phyloP scores from a whole-genome alignment of 2,797 vertebrate genomes.

The Pseudocheirus occidentalis region DNA sequence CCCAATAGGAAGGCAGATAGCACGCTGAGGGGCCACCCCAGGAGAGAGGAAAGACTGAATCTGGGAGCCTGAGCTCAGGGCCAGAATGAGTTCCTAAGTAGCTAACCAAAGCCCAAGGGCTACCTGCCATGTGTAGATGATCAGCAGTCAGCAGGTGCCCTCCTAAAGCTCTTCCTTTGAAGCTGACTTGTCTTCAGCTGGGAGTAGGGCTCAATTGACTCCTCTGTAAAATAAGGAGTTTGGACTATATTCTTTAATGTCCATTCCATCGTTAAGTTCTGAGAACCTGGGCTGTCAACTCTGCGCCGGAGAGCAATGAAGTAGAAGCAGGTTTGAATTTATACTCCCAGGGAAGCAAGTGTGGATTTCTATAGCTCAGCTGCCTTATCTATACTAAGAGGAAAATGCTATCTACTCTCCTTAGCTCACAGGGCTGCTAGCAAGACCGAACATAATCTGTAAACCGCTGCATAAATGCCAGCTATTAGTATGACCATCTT shows the following conservation, averaged over 20 bases:
- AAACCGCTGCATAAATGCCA: not conserved
- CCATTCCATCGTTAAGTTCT: not conserved
- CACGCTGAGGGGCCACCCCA: not conserved
- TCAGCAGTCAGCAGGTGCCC: not conserved
- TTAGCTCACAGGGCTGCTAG: not conserved
- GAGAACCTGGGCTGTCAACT: not conserved
- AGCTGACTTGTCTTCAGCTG: not conserved
- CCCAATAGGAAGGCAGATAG: not conserved
- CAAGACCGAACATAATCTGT: not conserved
- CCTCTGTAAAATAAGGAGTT: not conserved
- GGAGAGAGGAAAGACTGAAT: not conserved
- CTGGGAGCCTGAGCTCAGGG: not conserved
- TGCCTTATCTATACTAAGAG: not conserved
- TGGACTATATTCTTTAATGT: not conserved
- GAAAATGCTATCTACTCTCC: not conserved
- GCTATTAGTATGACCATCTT: not conserved
- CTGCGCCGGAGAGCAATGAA: not conserved
- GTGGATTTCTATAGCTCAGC: not conserved
- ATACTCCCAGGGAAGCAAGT: not conserved
- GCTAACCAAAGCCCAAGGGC: not conserved
- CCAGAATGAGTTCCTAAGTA: not conserved
- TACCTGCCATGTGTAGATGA: not conserved
- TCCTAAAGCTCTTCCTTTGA: not conserved
- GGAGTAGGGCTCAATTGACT: not conserved
- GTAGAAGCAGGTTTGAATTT: not conserved